Evolutionary conservation across 2,797 vertebrate species (phyloP).

Genomic region (Paedocypris micromegethes): DNA sequence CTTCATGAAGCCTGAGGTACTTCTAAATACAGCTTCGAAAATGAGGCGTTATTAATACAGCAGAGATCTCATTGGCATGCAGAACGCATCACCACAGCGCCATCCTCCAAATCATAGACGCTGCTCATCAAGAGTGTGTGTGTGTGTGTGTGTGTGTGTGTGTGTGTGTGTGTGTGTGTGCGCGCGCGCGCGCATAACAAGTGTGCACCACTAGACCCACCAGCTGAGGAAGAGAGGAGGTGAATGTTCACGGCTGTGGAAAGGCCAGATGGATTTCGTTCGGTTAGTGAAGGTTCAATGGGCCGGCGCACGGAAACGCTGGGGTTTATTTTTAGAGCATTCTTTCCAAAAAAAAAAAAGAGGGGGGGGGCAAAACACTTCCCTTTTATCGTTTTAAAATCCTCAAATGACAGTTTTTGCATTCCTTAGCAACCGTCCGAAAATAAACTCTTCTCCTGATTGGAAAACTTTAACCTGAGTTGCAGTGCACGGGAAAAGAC

Average conservation of each 20-base stretch:
- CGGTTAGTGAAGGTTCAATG: slow-evolving; percentile 35
- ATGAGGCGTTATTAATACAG: slow-evolving; percentile 19
- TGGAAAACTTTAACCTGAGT: slow-evolving; percentile 19
- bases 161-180: no score
- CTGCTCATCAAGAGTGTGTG: slow-evolving; percentile 9
- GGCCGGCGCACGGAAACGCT: slow-evolving; percentile 20
- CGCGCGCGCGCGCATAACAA: not conserved
- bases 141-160: not conserved
- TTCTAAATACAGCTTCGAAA: not conserved
- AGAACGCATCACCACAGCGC: slow-evolving; percentile 16
- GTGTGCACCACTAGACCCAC: not conserved
- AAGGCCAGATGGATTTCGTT: slow-evolving; percentile 42
- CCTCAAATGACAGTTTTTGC: slow-evolving; percentile 41
- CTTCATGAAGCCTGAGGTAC: slow-evolving; percentile 1
- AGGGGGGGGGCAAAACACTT: slow-evolving; percentile 36
- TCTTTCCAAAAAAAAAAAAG: slow-evolving; percentile 24
- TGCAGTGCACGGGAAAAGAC: not conserved
- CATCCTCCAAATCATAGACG: slow-evolving; percentile 17
- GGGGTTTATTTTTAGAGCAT: slow-evolving; percentile 46
- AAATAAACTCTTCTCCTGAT: slow-evolving; percentile 41
- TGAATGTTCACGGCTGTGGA: slow-evolving; percentile 7
- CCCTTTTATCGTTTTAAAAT: slow-evolving; percentile 33
- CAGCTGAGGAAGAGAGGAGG: slow-evolving; percentile 1
- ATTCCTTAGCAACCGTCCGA: slow-evolving; percentile 47
- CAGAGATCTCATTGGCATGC: slow-evolving; percentile 37